Percentiles rank a stretch among this genome's conserved stretches.
phyloP scores from a whole-genome alignment of 2,113 vertebrate species.

The Myodes glareolus region DNA sequence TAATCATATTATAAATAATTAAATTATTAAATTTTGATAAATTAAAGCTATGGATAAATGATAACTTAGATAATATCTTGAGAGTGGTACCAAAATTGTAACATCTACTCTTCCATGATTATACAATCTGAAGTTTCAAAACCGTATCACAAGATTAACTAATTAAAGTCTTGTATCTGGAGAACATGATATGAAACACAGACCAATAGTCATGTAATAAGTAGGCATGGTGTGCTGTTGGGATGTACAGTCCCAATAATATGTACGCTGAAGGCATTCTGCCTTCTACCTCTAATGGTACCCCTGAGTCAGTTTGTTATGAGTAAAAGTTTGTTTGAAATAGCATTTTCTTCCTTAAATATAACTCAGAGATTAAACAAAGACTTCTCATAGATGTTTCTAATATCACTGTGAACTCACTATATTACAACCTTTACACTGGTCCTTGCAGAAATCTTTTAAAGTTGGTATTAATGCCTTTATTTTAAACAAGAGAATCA shows the following conservation, averaged over 20 bases:
- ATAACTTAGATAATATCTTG: background rate
- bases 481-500: background rate
- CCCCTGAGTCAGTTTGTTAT: background rate
- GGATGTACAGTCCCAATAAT: no score
- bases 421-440: background rate
- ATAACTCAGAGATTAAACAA: background rate
- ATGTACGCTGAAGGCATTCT: background rate
- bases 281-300: background rate
- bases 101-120: background rate
- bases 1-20: slow-evolving; percentile 41
- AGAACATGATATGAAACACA: background rate
- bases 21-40: background rate
- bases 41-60: background rate
- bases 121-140: background rate
- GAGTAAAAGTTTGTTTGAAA: background rate
- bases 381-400: background rate
- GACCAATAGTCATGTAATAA: background rate
- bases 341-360: background rate
- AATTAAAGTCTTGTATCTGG: background rate
- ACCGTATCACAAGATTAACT: background rate
- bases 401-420: background rate
- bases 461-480: background rate
- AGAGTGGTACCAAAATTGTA: slow-evolving; percentile 22
- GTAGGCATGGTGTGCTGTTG: background rate
- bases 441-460: background rate